A percentile compares a stretch with the other conserved stretches of the same genome.
Conservation (phyloP, 2,113 vertebrate genomes). For the Electrona antarctica region DNA sequence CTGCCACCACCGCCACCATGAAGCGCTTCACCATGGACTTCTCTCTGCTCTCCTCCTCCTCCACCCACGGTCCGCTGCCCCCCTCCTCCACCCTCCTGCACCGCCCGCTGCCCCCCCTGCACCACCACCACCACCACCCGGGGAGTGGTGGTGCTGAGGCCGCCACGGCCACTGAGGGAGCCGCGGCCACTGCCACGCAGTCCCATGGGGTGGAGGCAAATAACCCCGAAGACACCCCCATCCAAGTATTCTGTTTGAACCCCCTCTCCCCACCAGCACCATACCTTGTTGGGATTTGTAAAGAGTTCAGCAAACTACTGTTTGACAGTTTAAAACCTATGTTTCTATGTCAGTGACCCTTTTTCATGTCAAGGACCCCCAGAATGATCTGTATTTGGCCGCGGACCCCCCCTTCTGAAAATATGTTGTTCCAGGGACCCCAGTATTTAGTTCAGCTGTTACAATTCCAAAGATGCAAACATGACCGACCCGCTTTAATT, state of each 20-base stretch:
- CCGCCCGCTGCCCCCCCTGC: conserved; percentile 63
- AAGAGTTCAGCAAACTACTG: conserved; percentile 25
- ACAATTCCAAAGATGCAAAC: too few species aligned
- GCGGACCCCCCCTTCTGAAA: too few species aligned
- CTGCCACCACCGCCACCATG: conserved; percentile 60
- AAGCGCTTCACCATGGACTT: conserved; percentile 92
- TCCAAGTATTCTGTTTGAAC: conserved; percentile 63
- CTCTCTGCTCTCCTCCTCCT: conserved; percentile 83
- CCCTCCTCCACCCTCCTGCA: not conserved
- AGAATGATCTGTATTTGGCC: too few species aligned
- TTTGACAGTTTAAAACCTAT: not conserved
- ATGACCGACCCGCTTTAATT: too few species aligned
- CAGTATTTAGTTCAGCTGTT: too few species aligned
- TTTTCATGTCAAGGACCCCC: too few species aligned
- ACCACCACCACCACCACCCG: conserved; percentile 38
- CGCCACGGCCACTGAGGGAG: conserved; percentile 15
- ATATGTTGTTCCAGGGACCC: too few species aligned
- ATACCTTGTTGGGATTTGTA: conserved; percentile 19
- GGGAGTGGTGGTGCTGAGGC: conserved; percentile 44
- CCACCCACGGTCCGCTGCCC: conserved; percentile 46
- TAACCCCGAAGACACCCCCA: conserved; percentile 32
- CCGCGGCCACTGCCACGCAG: not conserved
- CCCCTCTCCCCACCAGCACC: not conserved
- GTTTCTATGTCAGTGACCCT: too few species aligned
- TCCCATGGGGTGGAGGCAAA: conserved; percentile 24